Percentiles rank a stretch among this genome's conserved stretches.
Conservation (phyloP, 2,797 vertebrate species). For the Acanthurus lineatus region DNA sequence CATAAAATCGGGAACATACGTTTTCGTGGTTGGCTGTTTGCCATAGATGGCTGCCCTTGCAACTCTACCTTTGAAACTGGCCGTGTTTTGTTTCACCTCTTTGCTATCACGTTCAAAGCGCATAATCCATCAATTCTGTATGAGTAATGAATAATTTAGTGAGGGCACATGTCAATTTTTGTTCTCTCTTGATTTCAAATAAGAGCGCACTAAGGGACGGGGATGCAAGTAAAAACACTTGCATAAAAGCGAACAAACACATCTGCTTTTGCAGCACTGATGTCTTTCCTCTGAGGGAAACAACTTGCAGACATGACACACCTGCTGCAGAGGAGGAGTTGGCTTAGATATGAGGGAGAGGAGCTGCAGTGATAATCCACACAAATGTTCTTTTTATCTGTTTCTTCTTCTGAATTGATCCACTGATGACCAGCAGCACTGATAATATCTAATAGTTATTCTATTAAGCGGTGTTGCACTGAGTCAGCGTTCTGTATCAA, state of each 20-base stretch:
- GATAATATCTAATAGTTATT: neutral
- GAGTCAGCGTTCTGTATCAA: neutral
- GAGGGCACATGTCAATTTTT: constrained; percentile 22
- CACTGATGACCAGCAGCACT: neutral
- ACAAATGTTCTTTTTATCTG: neutral
- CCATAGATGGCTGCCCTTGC: neutral
- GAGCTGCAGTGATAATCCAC: neutral
- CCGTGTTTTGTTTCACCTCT: constrained; percentile 28
- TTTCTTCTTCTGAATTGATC: neutral
- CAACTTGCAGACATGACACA: constrained; percentile 5
- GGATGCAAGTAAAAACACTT: constrained; percentile 7
- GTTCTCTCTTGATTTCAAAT: constrained; percentile 35
- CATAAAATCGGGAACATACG: neutral
- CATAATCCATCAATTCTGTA: constrained; percentile 53
- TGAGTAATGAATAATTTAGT: constrained; percentile 68
- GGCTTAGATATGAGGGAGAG: neutral
- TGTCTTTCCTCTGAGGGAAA: constrained; percentile 19
- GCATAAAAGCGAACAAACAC: constrained; percentile 11
- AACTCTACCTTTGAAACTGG: constrained; percentile 1
- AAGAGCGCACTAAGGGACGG: constrained; percentile 1
- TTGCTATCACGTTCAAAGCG: constrained; percentile 40
- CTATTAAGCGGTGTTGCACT: neutral
- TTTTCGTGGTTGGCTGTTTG: neutral
- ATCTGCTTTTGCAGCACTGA: constrained; percentile 3
- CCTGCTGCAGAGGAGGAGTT: constrained; percentile 14